phyloP scores from a whole-genome alignment of 2,113 vertebrate species.

The Galeopterus variegatus region DNA sequence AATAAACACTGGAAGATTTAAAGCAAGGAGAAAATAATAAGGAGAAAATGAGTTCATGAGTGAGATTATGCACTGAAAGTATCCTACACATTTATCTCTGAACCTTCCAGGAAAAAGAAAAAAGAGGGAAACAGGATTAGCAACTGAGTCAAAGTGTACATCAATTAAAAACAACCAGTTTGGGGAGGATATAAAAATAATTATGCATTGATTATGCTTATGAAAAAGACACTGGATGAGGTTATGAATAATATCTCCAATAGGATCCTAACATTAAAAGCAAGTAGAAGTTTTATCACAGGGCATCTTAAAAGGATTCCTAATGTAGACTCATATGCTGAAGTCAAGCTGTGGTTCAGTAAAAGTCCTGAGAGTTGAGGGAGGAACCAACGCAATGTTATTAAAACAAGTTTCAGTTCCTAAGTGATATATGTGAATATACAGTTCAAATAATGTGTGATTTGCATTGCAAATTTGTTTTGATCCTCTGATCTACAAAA shows the following conservation, averaged over 20 bases:
- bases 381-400: no score
- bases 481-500: not conserved
- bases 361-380: fast-evolving
- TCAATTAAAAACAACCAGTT: not conserved
- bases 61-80: fast-evolving
- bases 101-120: not conserved
- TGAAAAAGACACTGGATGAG: not conserved
- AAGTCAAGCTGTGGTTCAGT: not conserved
- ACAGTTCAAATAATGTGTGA: not conserved
- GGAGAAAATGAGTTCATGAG: not conserved
- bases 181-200: not conserved
- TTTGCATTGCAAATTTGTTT: fast-evolving
- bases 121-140: no score
- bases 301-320: not conserved
- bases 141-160: no score
- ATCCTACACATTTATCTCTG: fast-evolving
- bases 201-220: fast-evolving
- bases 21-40: not conserved
- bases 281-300: not conserved
- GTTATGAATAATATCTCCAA: no score
- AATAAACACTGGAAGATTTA: not conserved
- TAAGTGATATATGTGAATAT: fast-evolving
- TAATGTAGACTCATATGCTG: fast-evolving
- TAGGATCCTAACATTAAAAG: not conserved
- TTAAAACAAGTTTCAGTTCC: not conserved